These are phyloP conservation scores for Melanocharis versteri DNA, from an alignment of 2,113 vertebrate genomes.

Conservation along the genomic window DNA sequence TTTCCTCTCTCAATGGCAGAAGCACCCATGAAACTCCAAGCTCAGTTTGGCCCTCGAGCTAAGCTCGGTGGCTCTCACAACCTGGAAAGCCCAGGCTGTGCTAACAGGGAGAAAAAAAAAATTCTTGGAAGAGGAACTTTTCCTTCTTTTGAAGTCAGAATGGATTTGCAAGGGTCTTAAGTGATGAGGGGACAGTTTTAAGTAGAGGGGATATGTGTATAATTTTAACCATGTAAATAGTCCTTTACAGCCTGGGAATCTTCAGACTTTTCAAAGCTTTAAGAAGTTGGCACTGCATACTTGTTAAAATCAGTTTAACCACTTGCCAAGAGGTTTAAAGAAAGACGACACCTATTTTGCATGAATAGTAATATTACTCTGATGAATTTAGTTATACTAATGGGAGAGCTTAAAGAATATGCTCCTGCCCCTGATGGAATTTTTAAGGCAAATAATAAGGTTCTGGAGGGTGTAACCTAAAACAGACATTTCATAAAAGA, in stretches of 20 bases:
- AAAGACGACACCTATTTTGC: slow-evolving; percentile 65
- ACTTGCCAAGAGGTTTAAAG: slow-evolving; percentile 66
- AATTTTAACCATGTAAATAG: slow-evolving; percentile 63
- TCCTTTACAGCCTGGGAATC: slow-evolving; percentile 54
- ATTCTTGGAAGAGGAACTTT: slow-evolving; percentile 29
- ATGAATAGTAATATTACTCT: slow-evolving; percentile 65
- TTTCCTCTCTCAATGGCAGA: background rate
- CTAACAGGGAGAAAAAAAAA: background rate
- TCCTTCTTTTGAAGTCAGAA: slow-evolving; percentile 62
- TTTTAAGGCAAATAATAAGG: slow-evolving; percentile 66
- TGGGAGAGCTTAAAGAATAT: slow-evolving; percentile 41
- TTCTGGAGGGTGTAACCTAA: slow-evolving; percentile 68
- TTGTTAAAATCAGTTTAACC: slow-evolving; percentile 63
- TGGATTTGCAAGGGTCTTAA: slow-evolving; percentile 62
- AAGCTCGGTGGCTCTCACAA: background rate
- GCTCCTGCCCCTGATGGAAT: slow-evolving; percentile 27
- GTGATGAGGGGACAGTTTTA: slow-evolving; percentile 60
- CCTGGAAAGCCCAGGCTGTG: slow-evolving; percentile 19
- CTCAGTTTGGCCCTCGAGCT: background rate
- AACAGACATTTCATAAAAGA: slow-evolving; percentile 68
- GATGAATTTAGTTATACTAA: slow-evolving; percentile 60
- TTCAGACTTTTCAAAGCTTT: slow-evolving; percentile 46
- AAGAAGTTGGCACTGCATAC: slow-evolving; percentile 54
- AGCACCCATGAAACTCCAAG: background rate
- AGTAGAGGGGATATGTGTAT: slow-evolving; percentile 54